A percentile compares a stretch with the other conserved stretches of the same genome.
Evolutionary conservation across 2,888 invertebrate genomes (phyloP).

Genomic region (Rhagonycha lutea): DNA sequence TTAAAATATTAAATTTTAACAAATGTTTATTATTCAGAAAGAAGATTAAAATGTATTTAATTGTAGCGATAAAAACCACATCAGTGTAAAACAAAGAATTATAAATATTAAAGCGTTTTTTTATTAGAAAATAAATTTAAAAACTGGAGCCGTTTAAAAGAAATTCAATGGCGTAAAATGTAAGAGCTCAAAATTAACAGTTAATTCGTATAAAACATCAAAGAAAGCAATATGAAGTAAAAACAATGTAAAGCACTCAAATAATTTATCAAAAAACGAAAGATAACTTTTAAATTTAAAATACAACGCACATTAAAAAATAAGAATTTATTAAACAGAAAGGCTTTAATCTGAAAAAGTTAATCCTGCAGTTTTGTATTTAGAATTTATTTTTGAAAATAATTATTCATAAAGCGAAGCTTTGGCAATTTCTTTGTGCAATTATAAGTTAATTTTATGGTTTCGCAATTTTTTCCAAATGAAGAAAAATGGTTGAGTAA

Average conservation of each 20-base stretch:
- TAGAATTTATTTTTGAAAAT: neutral
- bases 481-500: neutral
- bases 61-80: neutral
- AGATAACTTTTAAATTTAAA: neutral
- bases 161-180: neutral
- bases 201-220: slow-evolving; percentile 1
- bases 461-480: neutral
- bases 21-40: neutral
- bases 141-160: neutral
- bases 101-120: neutral
- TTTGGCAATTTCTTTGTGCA: neutral
- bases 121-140: neutral
- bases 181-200: neutral
- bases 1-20: neutral
- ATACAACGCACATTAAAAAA: neutral
- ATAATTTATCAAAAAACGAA: neutral
- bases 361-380: neutral
- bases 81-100: neutral
- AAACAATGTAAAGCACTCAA: neutral
- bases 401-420: neutral
- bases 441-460: neutral
- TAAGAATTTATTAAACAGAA: neutral
- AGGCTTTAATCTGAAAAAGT: neutral
- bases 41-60: neutral
- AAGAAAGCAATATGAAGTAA: neutral